phyloP scores from a whole-genome alignment of 2,797 vertebrate species.

The Gadopsis bispinosus region DNA sequence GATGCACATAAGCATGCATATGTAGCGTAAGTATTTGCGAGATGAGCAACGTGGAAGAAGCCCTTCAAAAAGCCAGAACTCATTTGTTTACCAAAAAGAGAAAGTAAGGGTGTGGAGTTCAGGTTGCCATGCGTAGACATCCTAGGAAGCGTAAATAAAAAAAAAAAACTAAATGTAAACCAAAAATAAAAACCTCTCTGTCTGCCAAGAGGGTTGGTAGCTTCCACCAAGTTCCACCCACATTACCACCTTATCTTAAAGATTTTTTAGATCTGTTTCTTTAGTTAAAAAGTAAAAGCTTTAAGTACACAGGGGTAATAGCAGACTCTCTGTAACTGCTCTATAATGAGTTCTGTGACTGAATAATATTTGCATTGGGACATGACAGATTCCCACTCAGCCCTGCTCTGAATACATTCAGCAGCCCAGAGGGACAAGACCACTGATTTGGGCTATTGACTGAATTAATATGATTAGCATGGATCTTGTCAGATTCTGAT shows the following conservation, averaged over 20 bases:
- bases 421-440: constrained; percentile 4
- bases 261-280: neutral
- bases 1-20: too few species aligned
- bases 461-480: constrained; percentile 37
- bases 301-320: too few species aligned
- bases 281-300: neutral
- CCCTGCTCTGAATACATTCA: neutral
- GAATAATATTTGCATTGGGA: neutral
- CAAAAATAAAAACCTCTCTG: neutral
- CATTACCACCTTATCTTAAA: neutral
- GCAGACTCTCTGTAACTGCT: neutral
- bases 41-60: neutral
- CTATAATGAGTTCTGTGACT: neutral
- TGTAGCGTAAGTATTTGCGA: too few species aligned
- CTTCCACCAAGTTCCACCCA: neutral
- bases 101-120: too few species aligned
- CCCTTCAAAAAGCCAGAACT: too few species aligned
- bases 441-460: constrained; percentile 22
- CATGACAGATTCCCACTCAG: neutral
- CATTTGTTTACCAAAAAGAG: neutral
- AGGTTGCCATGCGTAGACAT: neutral
- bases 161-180: neutral
- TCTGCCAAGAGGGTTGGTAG: neutral
- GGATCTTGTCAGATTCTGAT: constrained; percentile 31
- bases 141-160: neutral